Evolutionary conservation across 1,140 invertebrate species (phyloP), one percentile per base, ranked within the genome.

Genomic region (Heterodera carotae): DNA sequence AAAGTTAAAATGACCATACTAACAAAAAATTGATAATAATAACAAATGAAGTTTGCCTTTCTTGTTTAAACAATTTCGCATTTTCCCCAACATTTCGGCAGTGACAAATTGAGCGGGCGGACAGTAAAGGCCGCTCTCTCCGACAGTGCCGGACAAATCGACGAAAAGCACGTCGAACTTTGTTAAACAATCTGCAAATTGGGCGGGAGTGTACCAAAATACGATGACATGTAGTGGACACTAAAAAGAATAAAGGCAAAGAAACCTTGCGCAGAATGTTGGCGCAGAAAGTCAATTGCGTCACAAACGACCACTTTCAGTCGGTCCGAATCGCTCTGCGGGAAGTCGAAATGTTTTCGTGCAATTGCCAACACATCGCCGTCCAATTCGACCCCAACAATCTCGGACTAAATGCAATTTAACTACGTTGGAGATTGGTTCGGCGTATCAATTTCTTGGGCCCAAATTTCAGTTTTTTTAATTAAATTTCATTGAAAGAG

Each of bases 131-230:
- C 84, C 83, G 39, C 82, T 43, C n/a, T 77, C 34, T n/a, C 72
- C 43, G 60, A 70, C 68, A 43, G 48, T 31, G 53, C 80, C 83
- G 10, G 84, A 81, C 39, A 84, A 67, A 67, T 84, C 84, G 2
- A 86, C 76, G 29, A 84, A 83, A 48, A 84, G 75, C 15, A 80
- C 62, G 48, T 85, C 84, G 73, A 81, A 84, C 72, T 86, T 84
- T 25, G 33, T n/a, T n/a, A n/a, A 25, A 31, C 10, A 25, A 34
- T 84, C 78, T 31, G 59, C 69, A 56, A 62, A 60, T 25, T 77
- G n/a, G 36, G 18, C 39, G 33, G 3, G 2, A 69, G n/a, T n/a
- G n/a, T n/a, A n/a, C n/a, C n/a, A n/a, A n/a, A n/a, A n/a, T n/a
- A n/a, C n/a, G n/a, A n/a, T n/a, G n/a, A n/a, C 31, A 62, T n/a